Conservation (phyloP, 2,113 vertebrate genomes). For the Arvicanthis niloticus region DNA sequence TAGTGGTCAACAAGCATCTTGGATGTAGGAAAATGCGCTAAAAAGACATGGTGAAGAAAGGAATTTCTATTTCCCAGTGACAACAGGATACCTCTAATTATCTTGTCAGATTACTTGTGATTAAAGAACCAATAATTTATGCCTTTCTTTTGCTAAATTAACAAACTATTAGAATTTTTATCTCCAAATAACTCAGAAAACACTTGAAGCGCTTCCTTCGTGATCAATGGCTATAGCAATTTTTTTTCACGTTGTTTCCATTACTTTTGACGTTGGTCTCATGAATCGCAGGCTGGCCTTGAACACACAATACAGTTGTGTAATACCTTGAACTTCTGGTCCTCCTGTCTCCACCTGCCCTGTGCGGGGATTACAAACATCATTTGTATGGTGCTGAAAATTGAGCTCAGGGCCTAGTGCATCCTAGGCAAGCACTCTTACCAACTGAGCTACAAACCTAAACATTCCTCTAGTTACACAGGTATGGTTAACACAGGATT, state of each 20-base stretch:
- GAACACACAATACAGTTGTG: not conserved
- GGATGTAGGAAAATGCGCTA: not conserved
- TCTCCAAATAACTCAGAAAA: constrained; percentile 7
- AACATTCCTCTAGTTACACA: not conserved
- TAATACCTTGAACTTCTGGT: not conserved
- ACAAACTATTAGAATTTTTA: constrained; percentile 25
- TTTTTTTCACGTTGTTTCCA: not conserved
- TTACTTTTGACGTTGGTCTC: not conserved
- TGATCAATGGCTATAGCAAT: not conserved
- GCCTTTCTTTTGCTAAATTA: constrained; percentile 25
- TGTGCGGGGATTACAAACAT: not conserved
- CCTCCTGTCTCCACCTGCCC: not conserved
- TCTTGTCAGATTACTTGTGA: not conserved
- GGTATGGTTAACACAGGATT: not conserved
- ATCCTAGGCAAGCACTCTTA: too few relatives aligned
- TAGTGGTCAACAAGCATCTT: not conserved
- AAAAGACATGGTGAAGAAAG: not conserved
- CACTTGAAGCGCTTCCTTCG: not conserved
- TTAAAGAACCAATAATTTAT: not conserved
- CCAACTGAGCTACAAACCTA: not conserved
- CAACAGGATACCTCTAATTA: not conserved
- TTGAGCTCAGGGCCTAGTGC: not conserved
- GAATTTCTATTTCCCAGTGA: not conserved
- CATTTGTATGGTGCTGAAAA: not conserved
- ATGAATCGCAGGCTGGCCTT: not conserved